Evolutionary conservation across 37 sponge, comb jelly and placozoan genomes (phyloP).

Genomic region (Beroe ovata): DNA sequence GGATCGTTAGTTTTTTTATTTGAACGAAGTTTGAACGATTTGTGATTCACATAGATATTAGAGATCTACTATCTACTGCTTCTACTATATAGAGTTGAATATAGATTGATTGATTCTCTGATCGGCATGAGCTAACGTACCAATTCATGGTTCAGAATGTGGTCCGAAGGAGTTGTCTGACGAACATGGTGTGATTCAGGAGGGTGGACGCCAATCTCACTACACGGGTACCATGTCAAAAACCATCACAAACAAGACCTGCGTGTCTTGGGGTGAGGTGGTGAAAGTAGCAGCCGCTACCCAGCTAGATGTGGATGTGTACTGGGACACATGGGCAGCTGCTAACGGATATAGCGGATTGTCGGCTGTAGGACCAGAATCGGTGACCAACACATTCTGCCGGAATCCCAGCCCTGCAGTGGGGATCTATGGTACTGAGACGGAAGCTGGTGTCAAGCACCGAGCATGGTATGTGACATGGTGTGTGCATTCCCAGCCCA

Average conservation of each 20-base stretch:
- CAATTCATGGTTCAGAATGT: not conserved
- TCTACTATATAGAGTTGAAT: too few species aligned
- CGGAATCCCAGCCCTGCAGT: slow-evolving; percentile 25
- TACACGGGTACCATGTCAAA: not conserved
- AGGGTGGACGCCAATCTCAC: not conserved
- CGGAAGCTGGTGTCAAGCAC: not conserved
- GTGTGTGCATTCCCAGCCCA: too few species aligned
- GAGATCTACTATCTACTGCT: too few species aligned
- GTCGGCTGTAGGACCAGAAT: not conserved
- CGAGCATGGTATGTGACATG: slow-evolving; percentile 63
- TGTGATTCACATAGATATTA: too few species aligned
- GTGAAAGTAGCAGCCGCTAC: not conserved
- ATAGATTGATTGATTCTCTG: too few species aligned
- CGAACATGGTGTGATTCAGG: slow-evolving; percentile 8
- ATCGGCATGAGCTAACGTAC: too few species aligned
- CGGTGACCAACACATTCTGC: not conserved
- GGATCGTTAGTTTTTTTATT: not conserved
- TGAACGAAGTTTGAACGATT: too few species aligned
- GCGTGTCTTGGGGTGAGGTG: slow-evolving; percentile 40
- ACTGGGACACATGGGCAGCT: slow-evolving; percentile 34
- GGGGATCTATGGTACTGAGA: slow-evolving; percentile 17
- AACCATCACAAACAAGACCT: not conserved
- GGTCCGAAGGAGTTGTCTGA: not conserved
- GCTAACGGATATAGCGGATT: not conserved
- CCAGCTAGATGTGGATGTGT: not conserved